phyloP scores from a whole-genome alignment of 2,797 vertebrate genomes.

The Syncerus caffer region DNA sequence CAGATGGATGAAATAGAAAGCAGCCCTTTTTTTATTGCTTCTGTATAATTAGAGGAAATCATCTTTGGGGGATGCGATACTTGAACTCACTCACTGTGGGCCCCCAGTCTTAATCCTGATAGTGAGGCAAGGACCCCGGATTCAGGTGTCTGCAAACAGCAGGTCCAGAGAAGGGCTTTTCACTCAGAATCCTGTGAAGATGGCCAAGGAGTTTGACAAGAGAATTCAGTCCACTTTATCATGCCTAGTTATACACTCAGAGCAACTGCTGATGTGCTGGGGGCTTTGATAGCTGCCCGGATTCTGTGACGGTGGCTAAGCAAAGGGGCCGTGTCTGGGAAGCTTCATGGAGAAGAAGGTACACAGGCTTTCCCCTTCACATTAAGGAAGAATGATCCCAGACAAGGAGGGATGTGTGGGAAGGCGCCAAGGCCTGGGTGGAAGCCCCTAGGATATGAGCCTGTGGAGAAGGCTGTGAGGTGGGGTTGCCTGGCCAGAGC shows the following conservation, averaged over 20 bases:
- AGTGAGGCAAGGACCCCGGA: no score
- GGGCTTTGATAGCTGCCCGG: accelerated
- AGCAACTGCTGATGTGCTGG: not conserved
- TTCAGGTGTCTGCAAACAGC: not conserved
- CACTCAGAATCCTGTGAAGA: not conserved
- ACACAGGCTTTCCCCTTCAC: not conserved
- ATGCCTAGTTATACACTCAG: accelerated
- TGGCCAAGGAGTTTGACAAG: not conserved
- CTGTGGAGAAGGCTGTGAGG: not conserved
- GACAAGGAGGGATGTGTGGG: not conserved
- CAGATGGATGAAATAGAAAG: not conserved
- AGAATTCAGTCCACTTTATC: not conserved
- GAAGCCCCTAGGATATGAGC: not conserved
- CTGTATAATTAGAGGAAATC: not conserved
- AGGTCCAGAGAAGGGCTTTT: not conserved
- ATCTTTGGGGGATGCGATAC: not conserved
- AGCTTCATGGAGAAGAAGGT: not conserved
- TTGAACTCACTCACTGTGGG: not conserved
- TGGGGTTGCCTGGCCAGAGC: not conserved
- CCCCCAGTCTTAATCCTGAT: not conserved
- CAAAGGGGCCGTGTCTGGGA: not conserved
- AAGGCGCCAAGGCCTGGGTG: not conserved
- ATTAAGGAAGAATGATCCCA: not conserved
- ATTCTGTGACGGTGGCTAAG: not conserved
- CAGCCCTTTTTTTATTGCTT: not conserved